Evolutionary conservation across 2,888 invertebrate species (phyloP).

Genomic region (Acanthoscelides obtectus): DNA sequence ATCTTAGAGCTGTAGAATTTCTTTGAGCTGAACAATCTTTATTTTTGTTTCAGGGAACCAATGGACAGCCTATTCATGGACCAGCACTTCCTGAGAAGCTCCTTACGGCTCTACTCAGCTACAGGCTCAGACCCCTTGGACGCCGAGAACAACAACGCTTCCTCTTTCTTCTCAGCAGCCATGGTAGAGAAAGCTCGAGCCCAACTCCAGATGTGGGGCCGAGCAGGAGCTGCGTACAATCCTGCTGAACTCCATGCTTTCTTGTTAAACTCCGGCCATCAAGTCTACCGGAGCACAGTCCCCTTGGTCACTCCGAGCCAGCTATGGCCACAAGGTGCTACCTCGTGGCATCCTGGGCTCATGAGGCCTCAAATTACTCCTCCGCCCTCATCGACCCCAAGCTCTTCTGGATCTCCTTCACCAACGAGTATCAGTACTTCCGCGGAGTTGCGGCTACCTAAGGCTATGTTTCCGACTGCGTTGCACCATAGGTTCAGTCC

Average conservation of each 20-base stretch:
- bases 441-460: constrained; percentile 45
- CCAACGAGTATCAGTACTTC: constrained; percentile 26
- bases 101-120: constrained; percentile 55
- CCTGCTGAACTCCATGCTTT: constrained; percentile 49
- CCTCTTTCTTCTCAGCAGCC: constrained; percentile 48
- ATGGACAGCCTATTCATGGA: constrained; percentile 78
- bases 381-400: constrained; percentile 49
- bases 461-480: constrained; percentile 46
- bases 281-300: constrained; percentile 41
- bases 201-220: constrained; percentile 53
- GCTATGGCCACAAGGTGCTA: constrained; percentile 46
- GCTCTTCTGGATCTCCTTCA: constrained; percentile 53
- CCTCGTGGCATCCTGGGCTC: constrained; percentile 43
- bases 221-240: constrained; percentile 50
- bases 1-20: too few species aligned
- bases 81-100: constrained; percentile 65
- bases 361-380: constrained; percentile 46
- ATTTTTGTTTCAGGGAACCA: constrained; percentile 55
- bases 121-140: constrained; percentile 46
- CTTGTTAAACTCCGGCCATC: constrained; percentile 41
- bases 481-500: constrained; percentile 48
- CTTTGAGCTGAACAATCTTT: neutral
- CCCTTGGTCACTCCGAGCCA: constrained; percentile 46
- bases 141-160: constrained; percentile 48
- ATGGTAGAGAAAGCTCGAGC: constrained; percentile 56